Percentiles rank a stretch among this genome's conserved stretches.
phyloP scores from a whole-genome alignment of 2,888 invertebrate genomes.

The Steinernema hermaphroditum region DNA sequence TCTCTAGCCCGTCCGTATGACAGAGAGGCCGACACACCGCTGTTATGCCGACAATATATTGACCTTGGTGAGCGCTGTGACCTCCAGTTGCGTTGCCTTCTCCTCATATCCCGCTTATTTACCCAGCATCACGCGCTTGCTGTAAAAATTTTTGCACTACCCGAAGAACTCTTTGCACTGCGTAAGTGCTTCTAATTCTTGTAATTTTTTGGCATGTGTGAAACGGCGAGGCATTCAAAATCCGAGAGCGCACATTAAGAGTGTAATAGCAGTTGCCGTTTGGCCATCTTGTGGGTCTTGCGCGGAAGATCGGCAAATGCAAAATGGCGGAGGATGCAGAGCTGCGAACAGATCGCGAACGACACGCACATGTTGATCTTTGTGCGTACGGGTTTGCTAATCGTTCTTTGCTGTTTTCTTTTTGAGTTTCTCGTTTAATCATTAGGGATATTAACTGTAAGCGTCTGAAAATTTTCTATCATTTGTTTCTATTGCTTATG shows the following conservation, averaged over 20 bases:
- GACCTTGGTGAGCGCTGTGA: not conserved
- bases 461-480: too few species aligned
- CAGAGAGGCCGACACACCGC: not conserved
- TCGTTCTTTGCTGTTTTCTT: not conserved
- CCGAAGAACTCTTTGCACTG: too few species aligned
- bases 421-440: not conserved
- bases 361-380: slow-evolving; percentile 25
- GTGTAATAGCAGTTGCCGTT: not conserved
- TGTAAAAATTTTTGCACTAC: too few species aligned
- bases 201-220: too few species aligned
- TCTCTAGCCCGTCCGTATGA: not conserved
- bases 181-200: too few species aligned
- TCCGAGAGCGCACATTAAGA: not conserved
- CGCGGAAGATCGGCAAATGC: slow-evolving; percentile 27
- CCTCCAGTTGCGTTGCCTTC: not conserved
- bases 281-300: not conserved
- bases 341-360: slow-evolving; percentile 17
- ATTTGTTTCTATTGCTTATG: too few species aligned
- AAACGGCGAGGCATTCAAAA: too few species aligned
- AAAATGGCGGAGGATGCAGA: slow-evolving; percentile 24
- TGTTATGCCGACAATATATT: not conserved
- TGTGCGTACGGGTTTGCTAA: not conserved
- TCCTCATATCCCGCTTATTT: not conserved
- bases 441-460: not conserved
- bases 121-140: too few species aligned